Evolutionary conservation across 23 tunicate species (phyloP).

Genomic region (Corella eumyota): DNA sequence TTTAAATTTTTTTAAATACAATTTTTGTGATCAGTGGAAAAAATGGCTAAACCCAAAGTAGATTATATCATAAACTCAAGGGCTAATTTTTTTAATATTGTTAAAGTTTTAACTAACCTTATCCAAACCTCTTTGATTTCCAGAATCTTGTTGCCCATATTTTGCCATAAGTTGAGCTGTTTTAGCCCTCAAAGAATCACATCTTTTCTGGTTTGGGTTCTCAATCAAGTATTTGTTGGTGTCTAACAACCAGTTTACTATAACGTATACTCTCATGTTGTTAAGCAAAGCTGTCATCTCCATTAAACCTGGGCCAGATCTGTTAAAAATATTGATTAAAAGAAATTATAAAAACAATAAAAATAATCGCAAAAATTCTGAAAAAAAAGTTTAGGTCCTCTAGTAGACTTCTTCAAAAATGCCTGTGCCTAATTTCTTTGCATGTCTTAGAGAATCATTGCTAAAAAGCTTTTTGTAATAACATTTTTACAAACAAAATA

Average conservation of each 20-base stretch:
- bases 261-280: constrained; percentile 79
- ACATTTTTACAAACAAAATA: not conserved
- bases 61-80: too few relatives aligned
- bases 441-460: too few relatives aligned
- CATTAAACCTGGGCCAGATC: constrained; percentile 67
- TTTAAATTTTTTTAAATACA: not conserved
- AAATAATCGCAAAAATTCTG: too few relatives aligned
- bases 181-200: constrained; percentile 35
- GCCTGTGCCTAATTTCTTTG: too few relatives aligned
- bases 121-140: constrained; percentile 26
- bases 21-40: not conserved
- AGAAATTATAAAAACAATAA: not conserved
- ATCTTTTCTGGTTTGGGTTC: constrained; percentile 57
- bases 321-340: constrained; percentile 10
- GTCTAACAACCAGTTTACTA: constrained; percentile 64
- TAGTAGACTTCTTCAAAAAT: too few relatives aligned
- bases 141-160: constrained; percentile 34
- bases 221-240: constrained; percentile 41
- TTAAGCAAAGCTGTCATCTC: constrained; percentile 68
- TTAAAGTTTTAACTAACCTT: too few relatives aligned
- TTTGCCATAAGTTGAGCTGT: constrained; percentile 43
- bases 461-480: not conserved
- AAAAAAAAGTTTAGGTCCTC: too few relatives aligned
- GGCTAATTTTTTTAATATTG: too few relatives aligned
- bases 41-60: too few relatives aligned